Conservation (phyloP, 2,113 vertebrate genomes). For the Vombatus ursinus region DNA sequence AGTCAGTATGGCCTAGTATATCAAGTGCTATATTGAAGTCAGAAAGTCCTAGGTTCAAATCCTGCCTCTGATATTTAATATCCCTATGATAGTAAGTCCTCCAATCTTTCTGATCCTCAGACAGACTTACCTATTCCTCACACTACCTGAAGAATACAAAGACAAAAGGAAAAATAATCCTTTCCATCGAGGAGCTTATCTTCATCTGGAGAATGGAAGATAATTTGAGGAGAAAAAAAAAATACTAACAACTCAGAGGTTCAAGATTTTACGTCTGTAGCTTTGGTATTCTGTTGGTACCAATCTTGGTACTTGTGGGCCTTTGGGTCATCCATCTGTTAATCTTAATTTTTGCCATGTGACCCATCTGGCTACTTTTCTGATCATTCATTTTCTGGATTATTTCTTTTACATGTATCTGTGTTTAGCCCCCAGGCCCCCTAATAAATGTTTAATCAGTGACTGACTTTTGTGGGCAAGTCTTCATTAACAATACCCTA, state of each 20-base stretch:
- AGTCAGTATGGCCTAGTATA: not conserved
- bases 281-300: not conserved
- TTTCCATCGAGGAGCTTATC: not conserved
- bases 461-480: not conserved
- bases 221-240: not conserved
- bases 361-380: not conserved
- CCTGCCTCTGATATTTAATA: not conserved
- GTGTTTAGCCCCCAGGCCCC: not conserved
- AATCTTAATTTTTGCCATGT: not conserved
- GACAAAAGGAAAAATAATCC: not conserved
- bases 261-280: no score
- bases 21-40: not conserved
- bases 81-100: fast-evolving
- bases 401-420: not conserved
- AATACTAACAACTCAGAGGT: not conserved
- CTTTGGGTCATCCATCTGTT: not conserved
- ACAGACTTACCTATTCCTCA: not conserved
- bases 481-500: not conserved
- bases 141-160: not conserved
- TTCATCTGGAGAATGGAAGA: not conserved
- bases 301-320: not conserved
- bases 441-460: not conserved
- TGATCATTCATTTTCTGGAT: not conserved
- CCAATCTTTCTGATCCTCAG: no score
- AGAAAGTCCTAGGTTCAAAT: not conserved